Percentiles rank a stretch among this genome's conserved stretches.
These are phyloP conservation scores for Acanthoscelides obtectus DNA, from an alignment of 2,888 invertebrate species.

Conservation along the genomic window DNA sequence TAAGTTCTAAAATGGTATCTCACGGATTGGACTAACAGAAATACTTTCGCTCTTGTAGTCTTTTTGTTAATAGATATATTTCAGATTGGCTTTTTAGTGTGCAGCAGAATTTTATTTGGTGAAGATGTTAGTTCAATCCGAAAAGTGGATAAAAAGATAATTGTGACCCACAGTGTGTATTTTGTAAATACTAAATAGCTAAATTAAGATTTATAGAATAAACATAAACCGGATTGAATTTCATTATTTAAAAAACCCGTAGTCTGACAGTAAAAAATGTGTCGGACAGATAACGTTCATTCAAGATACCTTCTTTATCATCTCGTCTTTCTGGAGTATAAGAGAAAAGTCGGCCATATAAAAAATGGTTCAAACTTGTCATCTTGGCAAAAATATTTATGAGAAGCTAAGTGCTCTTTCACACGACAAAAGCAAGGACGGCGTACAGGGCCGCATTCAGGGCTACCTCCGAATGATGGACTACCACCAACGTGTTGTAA, in stretches of 20 bases:
- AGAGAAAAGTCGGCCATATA: too few relatives aligned
- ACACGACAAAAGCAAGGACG: too few relatives aligned
- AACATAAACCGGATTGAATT: slow-evolving; percentile 18
- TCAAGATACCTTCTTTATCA: too few relatives aligned
- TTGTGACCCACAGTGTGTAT: slow-evolving; percentile 39
- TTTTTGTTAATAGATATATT: background rate
- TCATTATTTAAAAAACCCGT: slow-evolving; percentile 3
- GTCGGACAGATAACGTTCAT: too few relatives aligned
- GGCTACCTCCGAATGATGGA: too few relatives aligned
- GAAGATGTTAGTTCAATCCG: background rate
- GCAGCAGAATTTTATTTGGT: background rate
- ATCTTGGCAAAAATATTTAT: too few relatives aligned
- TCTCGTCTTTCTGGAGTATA: too few relatives aligned
- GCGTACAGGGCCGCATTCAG: too few relatives aligned
- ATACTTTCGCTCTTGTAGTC: background rate
- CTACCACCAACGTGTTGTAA: too few relatives aligned
- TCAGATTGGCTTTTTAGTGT: background rate
- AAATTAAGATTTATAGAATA: slow-evolving; percentile 43
- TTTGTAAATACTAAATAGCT: slow-evolving; percentile 44
- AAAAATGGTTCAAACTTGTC: too few relatives aligned
- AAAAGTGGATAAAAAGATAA: slow-evolving; percentile 11
- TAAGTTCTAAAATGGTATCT: slow-evolving; percentile 13
- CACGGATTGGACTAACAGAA: slow-evolving; percentile 8
- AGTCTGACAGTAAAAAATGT: too few relatives aligned
- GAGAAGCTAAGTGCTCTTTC: too few relatives aligned